Percentiles rank a stretch among this genome's conserved stretches.
These are phyloP conservation scores for Aphidius ervi DNA, from an alignment of 1,140 invertebrate genomes.

Conservation along the genomic window DNA sequence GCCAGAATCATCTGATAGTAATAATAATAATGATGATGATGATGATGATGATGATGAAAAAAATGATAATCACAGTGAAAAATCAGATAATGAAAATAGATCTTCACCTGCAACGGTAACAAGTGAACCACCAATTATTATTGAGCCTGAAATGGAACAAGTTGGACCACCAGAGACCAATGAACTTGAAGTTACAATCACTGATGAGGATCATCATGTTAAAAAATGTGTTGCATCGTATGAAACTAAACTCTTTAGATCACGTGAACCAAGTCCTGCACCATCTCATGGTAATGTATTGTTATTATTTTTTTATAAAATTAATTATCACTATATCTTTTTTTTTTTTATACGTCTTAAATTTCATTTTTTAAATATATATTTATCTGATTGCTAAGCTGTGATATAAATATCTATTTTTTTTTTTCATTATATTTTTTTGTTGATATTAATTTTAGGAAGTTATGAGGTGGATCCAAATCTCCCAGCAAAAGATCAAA, in stretches of 20 bases:
- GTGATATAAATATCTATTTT: slow-evolving; percentile 12
- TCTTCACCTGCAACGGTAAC: slow-evolving; percentile 26
- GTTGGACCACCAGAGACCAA: slow-evolving; percentile 38
- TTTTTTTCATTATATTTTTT: not conserved
- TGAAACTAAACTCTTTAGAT: slow-evolving; percentile 43
- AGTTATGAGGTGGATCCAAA: slow-evolving; percentile 51
- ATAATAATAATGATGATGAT: not conserved
- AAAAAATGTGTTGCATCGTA: slow-evolving; percentile 51
- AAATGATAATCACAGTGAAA: slow-evolving; percentile 2
- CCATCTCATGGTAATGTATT: slow-evolving; percentile 39
- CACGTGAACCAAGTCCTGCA: slow-evolving; percentile 38
- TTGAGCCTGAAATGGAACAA: slow-evolving; percentile 30
- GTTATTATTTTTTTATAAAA: not conserved
- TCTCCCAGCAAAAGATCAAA: slow-evolving; percentile 47
- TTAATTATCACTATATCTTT: not conserved
- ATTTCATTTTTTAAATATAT: not conserved
- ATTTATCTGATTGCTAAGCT: slow-evolving; percentile 9
- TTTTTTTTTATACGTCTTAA: not conserved
- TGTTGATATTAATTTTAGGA: slow-evolving; percentile 35
- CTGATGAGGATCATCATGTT: slow-evolving; percentile 44
- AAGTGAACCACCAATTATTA: slow-evolving; percentile 33
- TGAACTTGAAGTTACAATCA: slow-evolving; percentile 46
- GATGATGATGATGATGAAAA: slow-evolving; percentile 29
- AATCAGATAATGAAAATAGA: slow-evolving; percentile 31
- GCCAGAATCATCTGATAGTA: slow-evolving; percentile 21